Evolutionary conservation across 1,140 invertebrate genomes (phyloP), one percentile per base, ranked within the genome.

Genomic region (Physella acuta): DNA sequence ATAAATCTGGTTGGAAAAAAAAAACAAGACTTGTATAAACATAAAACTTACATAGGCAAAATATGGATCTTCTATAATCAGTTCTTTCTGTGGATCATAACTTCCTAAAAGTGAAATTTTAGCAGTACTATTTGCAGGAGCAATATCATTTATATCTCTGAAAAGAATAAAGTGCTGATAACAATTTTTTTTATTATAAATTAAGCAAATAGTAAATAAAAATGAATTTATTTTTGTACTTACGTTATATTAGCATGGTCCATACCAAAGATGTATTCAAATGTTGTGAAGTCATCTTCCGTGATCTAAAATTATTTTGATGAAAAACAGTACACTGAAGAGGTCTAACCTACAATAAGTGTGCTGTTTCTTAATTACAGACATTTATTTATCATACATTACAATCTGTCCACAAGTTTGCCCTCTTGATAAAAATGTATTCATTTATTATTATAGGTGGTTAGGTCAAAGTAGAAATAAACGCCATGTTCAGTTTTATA

Each of bases 231-330:
- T 30, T 20, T n/a, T 5, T 14, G 17, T 30, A 31, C 58, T 36
- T 69, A 61, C 58, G 17, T 26, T 55, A 62, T 63, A 79, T 94
- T 95, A 24, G 89, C 87, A 65, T 93, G 87, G 82, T 95, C 94
- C 94, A 95, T 96, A 28, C 93, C 93, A 85, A 96, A 93, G 69
- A 96, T 94, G 78, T 89, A 94, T 80, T 95, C 90, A 82, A 90
- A 95, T 5, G 89, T 84, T 16, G 88, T 79, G 76, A 94, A 95
- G 81, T 96, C 94, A 33, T 89, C 82, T 66, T 85, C 73, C 5
- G 79, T 87, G 52, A 94, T 88, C 89, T 93, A 74, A 62, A 44
- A n/a, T n/a, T n/a, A n/a, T n/a, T n/a, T n/a, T n/a, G n/a, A n/a
- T n/a, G n/a, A n/a, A n/a, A n/a, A n/a, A n/a, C n/a, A n/a, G n/a